These are phyloP conservation scores for Poicephalus gulielmi DNA, from an alignment of 2,113 vertebrate genomes.

Conservation along the genomic window DNA sequence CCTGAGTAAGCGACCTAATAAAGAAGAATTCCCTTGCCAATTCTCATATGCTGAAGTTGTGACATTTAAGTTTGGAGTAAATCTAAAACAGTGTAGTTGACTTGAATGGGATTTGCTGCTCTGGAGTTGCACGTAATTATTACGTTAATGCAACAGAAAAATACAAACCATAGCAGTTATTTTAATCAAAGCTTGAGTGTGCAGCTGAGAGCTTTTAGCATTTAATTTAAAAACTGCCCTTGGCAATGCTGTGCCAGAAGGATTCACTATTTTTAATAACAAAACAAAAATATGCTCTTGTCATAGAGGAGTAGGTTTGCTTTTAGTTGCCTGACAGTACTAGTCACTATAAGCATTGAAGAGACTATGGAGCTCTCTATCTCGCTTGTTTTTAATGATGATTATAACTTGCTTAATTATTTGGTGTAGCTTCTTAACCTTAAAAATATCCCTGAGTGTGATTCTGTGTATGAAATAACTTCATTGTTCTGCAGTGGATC, in stretches of 20 bases:
- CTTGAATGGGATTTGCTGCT: background rate
- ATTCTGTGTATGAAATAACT: background rate
- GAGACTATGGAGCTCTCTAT: background rate
- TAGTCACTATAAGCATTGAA: background rate
- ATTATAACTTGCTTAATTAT: background rate
- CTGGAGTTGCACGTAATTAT: background rate
- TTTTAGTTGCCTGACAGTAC: background rate
- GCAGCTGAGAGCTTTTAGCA: background rate
- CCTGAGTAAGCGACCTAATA: background rate
- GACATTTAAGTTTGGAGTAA: background rate
- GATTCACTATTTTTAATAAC: background rate
- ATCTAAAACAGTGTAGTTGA: background rate
- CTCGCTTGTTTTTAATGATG: background rate
- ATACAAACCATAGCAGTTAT: background rate
- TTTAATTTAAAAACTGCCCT: conserved; percentile 12
- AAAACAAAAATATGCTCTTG: background rate
- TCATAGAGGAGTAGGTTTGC: background rate
- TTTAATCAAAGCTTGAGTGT: background rate
- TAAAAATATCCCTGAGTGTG: background rate
- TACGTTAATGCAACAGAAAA: background rate
- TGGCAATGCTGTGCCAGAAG: background rate
- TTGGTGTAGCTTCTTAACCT: background rate
- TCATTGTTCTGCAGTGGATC: background rate
- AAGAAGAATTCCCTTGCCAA: background rate
- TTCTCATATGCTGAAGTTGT: background rate